Conservation (phyloP, 1,140 invertebrate genomes). For the Heliconius hermathena region DNA sequence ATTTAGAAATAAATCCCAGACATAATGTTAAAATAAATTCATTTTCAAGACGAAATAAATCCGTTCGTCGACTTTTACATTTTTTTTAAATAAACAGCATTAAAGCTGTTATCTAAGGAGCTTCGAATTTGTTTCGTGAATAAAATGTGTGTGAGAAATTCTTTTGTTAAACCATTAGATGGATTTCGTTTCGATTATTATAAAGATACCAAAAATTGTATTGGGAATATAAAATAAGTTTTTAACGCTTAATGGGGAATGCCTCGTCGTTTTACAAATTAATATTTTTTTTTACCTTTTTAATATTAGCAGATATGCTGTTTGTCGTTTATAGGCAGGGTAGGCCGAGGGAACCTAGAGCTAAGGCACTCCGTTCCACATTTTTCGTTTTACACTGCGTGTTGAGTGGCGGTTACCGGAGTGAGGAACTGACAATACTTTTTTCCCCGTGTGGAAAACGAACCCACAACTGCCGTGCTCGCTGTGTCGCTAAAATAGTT, state of each 20-base stretch:
- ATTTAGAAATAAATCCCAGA: constrained; percentile 32
- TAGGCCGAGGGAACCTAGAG: no score
- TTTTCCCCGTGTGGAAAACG: no score
- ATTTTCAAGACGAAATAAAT: constrained; percentile 36
- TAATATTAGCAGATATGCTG: no score
- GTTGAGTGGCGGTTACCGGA: no score
- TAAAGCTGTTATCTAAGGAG: constrained; percentile 28
- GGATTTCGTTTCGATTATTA: neutral
- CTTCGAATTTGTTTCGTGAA: constrained; percentile 25
- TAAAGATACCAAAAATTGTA: neutral
- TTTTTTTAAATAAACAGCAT: constrained; percentile 27
- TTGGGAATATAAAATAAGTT: neutral
- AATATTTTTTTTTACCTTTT: no score
- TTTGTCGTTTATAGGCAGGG: no score
- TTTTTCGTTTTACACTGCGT: no score
- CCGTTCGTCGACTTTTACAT: constrained; percentile 34
- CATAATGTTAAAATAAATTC: constrained; percentile 33
- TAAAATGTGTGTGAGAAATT: constrained; percentile 7
- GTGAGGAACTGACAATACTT: no score
- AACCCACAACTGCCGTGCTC: no score
- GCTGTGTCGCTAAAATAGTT: no score
- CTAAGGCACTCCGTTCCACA: no score
- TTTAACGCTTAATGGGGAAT: neutral
- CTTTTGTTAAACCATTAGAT: neutral
- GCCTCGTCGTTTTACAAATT: no score